Evolutionary conservation across 2,113 vertebrate genomes (phyloP).

Genomic region (Australoheros scitulus): DNA sequence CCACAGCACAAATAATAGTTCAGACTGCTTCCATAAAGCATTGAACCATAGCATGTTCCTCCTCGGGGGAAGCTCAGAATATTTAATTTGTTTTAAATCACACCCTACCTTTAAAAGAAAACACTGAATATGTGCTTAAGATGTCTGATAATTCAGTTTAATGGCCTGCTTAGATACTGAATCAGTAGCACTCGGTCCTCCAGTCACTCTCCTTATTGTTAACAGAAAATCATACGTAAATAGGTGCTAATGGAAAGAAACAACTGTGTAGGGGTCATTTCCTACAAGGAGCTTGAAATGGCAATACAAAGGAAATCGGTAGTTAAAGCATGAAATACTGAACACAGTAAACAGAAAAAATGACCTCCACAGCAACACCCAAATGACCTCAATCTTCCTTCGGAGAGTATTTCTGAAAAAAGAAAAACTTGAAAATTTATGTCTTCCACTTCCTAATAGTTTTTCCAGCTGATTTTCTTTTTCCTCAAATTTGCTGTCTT

Average conservation of each 20-base stretch:
- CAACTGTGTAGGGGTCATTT: conserved; percentile 79
- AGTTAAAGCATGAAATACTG: conserved; percentile 85
- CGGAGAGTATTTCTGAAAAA: conserved; percentile 77
- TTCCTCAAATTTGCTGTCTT: conserved; percentile 70
- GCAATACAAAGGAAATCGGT: conserved; percentile 83
- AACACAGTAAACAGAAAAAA: conserved; percentile 80
- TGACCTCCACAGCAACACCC: conserved; percentile 81
- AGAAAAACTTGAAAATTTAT: conserved; percentile 81
- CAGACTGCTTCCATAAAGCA: conserved; percentile 63
- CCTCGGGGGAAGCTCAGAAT: conserved; percentile 33
- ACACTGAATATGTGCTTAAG: conserved; percentile 34
- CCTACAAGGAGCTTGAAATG: conserved; percentile 79
- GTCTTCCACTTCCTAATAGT: conserved; percentile 86
- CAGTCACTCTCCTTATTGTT: conserved; percentile 50
- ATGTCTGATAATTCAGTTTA: conserved; percentile 47
- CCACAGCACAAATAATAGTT: conserved; percentile 68
- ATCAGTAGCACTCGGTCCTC: conserved; percentile 10
- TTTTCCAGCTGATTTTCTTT: conserved; percentile 81
- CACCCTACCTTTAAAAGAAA: conserved; percentile 32
- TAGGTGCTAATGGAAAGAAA: conserved; percentile 79
- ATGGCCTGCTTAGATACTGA: conserved; percentile 16
- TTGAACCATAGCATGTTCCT: conserved; percentile 47
- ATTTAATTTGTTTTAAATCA: conserved; percentile 52
- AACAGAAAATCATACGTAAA: conserved; percentile 72
- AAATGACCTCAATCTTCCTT: conserved; percentile 87